Evolutionary conservation across 2,113 vertebrate species (phyloP), one percentile per base, ranked within the genome.

Genomic region (Mola mola): DNA sequence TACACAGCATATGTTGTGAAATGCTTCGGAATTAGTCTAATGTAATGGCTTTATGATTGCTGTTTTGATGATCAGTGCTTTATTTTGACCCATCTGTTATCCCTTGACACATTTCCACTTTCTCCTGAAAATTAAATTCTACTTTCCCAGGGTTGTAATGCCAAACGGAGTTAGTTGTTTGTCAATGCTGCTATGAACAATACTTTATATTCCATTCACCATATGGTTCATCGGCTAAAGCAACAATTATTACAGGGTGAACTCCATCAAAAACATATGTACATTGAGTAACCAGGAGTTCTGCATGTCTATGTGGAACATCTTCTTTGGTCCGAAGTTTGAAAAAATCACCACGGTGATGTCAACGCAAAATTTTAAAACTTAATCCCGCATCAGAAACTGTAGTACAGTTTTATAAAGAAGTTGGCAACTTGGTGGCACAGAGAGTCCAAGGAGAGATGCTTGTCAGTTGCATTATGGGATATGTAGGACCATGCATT

Each of bases 21-120:
- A 81, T 43, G 25, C 51, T 19, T 70, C 59, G 55, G 69, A 48
- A 82, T 70, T 55, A 76, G 31, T 66, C 37, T n/a, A 13, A 57
- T 47, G 48, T 21, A 56, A 47, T 64, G 57, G 22, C 60, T 47
- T 53, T 29, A 24, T 64, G 43, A 66, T 43, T 66, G 38, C n/a
- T 52, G 48, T 46, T 34, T 12, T n/a, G 26, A 31, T 49, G 56
- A 79, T 60, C 37, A 60, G 71, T 20, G 1, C 16, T 51, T 68
- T 36, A 46, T 70, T 66, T 70, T 63, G n/a, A 62, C 58, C 59
- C 55, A 20, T 70, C 58, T 75, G 34, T 55, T 56, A 71, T 60
- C 67, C 58, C 49, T 13, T 15, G 12, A 46, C 63, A 20, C 37
- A 65, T 49, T 53, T 47, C 38, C 9, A 25, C 10, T 42, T 29